Conservation (phyloP, 30 jellyfish, hydroid and myxozoan species). For the Chrysaora quinquecirrha region DNA sequence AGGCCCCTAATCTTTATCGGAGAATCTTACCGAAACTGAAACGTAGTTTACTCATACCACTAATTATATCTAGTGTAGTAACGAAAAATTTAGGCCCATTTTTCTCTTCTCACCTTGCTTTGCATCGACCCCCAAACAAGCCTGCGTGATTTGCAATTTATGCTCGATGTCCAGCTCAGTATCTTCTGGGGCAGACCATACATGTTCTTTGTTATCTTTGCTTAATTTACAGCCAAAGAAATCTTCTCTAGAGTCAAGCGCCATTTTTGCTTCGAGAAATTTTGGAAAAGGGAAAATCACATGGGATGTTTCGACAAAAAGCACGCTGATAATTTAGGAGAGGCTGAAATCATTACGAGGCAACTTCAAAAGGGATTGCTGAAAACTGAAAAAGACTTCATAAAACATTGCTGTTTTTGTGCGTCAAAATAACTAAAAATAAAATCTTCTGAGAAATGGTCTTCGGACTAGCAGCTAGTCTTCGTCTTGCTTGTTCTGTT, state of each 20-base stretch:
- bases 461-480: neutral
- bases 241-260: conserved; percentile 40
- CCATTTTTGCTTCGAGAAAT: conserved; percentile 14
- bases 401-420: no score
- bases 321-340: neutral
- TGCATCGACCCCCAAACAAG: conserved; percentile 92
- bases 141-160: conserved; percentile 80
- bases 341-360: neutral
- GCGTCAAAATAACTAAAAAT: no score
- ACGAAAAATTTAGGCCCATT: no score
- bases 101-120: no score
- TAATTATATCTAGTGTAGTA: no score
- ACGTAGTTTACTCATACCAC: no score
- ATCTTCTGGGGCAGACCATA: conserved; percentile 84
- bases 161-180: conserved; percentile 78
- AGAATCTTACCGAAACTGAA: no score
- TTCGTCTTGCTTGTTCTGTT: neutral
- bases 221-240: conserved; percentile 75
- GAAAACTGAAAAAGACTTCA: no score
- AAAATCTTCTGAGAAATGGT: conserved; percentile 1
- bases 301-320: no score
- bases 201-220: conserved; percentile 55
- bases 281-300: conserved; percentile 13
- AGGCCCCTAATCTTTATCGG: no score
- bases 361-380: neutral